Conservation (phyloP, 2,113 vertebrate species). For the Petroica traversi region DNA sequence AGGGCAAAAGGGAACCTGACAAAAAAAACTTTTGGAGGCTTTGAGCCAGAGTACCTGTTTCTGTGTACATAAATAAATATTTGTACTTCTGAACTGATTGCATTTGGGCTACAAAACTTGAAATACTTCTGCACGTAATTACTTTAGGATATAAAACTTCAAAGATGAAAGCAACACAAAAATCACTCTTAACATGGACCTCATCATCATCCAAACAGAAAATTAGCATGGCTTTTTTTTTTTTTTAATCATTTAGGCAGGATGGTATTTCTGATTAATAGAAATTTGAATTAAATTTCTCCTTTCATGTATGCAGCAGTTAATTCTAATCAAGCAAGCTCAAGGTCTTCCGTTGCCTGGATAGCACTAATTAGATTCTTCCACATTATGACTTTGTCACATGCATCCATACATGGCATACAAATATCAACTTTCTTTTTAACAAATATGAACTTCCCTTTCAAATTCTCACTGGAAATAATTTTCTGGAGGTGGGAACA, state of each 20-base stretch:
- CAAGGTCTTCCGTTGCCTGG: conserved; percentile 17
- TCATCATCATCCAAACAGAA: neutral
- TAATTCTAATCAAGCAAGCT: conserved; percentile 36
- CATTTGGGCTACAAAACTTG: neutral
- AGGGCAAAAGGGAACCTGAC: neutral
- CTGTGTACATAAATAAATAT: neutral
- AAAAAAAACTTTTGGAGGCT: neutral
- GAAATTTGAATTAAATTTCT: conserved; percentile 1
- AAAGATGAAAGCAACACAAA: neutral
- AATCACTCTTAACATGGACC: neutral
- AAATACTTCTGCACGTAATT: neutral
- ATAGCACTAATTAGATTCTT: neutral
- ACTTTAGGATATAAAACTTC: neutral
- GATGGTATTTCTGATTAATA: neutral
- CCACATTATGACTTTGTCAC: neutral
- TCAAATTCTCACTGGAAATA: neutral
- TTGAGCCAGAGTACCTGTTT: neutral
- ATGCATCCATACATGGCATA: neutral
- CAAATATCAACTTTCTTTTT: neutral
- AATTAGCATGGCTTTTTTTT: neutral
- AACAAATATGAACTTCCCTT: neutral
- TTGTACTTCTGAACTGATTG: neutral
- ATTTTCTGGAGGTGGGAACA: neutral
- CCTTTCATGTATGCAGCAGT: neutral
- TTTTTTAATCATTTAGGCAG: neutral